These are phyloP conservation scores for Delphinapterus leucas DNA, from an alignment of 2,113 vertebrate species.

Conservation along the genomic window DNA sequence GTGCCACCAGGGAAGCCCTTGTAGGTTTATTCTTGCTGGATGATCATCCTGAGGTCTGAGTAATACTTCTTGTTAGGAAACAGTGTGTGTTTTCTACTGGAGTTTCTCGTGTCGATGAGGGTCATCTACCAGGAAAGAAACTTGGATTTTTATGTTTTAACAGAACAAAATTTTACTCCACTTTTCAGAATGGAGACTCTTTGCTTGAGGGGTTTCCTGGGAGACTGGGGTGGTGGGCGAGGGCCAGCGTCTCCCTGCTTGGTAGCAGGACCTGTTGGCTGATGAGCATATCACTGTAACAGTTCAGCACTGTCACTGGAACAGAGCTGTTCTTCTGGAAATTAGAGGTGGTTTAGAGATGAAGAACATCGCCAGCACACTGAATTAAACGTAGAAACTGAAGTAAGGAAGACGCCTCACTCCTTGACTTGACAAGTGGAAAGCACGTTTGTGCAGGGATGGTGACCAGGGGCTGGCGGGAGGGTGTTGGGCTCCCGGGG, in stretches of 20 bases:
- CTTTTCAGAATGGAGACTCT: neutral
- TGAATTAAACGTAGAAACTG: neutral
- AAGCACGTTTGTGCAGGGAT: neutral
- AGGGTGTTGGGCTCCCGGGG: neutral
- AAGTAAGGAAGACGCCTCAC: neutral
- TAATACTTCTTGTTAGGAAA: neutral
- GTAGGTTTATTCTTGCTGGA: neutral
- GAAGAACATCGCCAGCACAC: neutral
- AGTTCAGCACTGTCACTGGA: neutral
- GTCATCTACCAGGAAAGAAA: neutral
- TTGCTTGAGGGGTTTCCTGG: neutral
- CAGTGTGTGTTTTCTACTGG: neutral
- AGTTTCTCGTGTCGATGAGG: neutral
- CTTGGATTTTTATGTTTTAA: neutral
- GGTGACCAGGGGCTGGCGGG: neutral
- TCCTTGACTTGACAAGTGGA: neutral
- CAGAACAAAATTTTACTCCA: neutral
- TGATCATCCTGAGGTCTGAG: neutral
- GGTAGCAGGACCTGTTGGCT: neutral
- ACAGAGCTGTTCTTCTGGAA: neutral
- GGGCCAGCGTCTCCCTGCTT: neutral
- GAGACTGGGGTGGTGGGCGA: fast-evolving
- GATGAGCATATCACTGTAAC: too few species aligned
- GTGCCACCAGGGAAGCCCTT: neutral
- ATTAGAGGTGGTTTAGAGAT: neutral